Conservation (phyloP, 1,140 invertebrate genomes). For the Proales similis region DNA sequence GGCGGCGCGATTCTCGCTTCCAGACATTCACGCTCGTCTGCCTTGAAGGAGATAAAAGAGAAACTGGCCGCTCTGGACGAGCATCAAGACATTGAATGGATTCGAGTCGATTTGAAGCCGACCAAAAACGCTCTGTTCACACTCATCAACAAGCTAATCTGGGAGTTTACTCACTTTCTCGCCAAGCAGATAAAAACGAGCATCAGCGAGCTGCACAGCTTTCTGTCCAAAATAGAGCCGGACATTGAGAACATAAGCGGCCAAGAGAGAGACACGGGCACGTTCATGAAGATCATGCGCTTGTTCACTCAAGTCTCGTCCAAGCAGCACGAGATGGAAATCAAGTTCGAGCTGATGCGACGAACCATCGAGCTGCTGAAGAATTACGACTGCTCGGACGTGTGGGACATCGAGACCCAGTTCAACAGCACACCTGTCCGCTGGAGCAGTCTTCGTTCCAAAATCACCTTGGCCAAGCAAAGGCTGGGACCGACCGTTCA, state of each 20-base stretch:
- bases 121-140: conserved; percentile 52
- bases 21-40: conserved; percentile 44
- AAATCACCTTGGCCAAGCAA: conserved; percentile 53
- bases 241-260: conserved; percentile 54
- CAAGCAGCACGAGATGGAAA: conserved; percentile 51
- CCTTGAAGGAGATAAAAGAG: conserved; percentile 20
- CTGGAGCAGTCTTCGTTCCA: conserved; percentile 52
- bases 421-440: conserved; percentile 47
- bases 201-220: conserved; percentile 46
- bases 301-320: conserved; percentile 53
- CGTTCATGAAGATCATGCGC: conserved; percentile 54
- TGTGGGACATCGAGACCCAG: conserved; percentile 45
- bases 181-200: conserved; percentile 42
- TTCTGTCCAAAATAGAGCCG: conserved; percentile 51
- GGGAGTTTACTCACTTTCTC: conserved; percentile 53
- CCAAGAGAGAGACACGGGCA: conserved; percentile 50
- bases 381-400: conserved; percentile 50
- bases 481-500: conserved; percentile 52
- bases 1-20: conserved; percentile 48
- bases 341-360: conserved; percentile 51
- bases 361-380: conserved; percentile 48
- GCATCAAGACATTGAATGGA: conserved; percentile 43
- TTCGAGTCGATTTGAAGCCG: conserved; percentile 50
- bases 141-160: conserved; percentile 53
- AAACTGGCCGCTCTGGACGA: conserved; percentile 22